Percentiles rank a stretch among this genome's conserved stretches.
These are phyloP conservation scores for Triplophysa rosa DNA, from an alignment of 2,113 vertebrate genomes.

Conservation along the genomic window DNA sequence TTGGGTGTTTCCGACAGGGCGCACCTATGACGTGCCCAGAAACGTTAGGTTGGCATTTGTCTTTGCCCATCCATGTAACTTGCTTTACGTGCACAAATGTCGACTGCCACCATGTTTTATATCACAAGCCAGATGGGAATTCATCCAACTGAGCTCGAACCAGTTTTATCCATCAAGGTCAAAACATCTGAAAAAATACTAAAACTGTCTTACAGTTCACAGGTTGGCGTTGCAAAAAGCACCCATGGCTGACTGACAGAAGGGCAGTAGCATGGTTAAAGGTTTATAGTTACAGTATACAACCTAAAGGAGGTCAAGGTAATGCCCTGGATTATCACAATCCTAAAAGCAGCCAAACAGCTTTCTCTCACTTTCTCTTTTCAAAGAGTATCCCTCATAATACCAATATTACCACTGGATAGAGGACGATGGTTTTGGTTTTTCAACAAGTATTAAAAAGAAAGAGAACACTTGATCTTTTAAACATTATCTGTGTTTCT, in stretches of 20 bases:
- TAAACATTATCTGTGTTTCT: too few species aligned
- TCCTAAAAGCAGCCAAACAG: background rate
- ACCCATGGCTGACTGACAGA: background rate
- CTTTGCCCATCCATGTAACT: constrained; percentile 2
- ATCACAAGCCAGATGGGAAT: background rate
- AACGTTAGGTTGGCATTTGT: background rate
- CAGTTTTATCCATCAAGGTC: background rate
- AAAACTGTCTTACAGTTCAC: background rate
- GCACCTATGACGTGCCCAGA: background rate
- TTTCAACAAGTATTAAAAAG: background rate
- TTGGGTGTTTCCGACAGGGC: background rate
- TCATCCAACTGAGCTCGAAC: background rate
- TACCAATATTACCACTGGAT: background rate
- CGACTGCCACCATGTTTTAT: background rate
- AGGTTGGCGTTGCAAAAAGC: background rate
- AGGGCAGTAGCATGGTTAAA: background rate
- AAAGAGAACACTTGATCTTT: too few species aligned
- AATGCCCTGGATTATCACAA: background rate
- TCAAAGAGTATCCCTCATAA: background rate
- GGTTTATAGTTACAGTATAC: background rate
- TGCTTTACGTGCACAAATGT: background rate
- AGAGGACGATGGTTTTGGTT: background rate
- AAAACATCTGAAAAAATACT: background rate
- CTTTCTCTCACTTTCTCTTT: background rate
- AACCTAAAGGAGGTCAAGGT: constrained; percentile 7